Evolutionary conservation across 2,888 invertebrate species (phyloP), one percentile per base, ranked within the genome.

Genomic region (Drosophila demipolita): DNA sequence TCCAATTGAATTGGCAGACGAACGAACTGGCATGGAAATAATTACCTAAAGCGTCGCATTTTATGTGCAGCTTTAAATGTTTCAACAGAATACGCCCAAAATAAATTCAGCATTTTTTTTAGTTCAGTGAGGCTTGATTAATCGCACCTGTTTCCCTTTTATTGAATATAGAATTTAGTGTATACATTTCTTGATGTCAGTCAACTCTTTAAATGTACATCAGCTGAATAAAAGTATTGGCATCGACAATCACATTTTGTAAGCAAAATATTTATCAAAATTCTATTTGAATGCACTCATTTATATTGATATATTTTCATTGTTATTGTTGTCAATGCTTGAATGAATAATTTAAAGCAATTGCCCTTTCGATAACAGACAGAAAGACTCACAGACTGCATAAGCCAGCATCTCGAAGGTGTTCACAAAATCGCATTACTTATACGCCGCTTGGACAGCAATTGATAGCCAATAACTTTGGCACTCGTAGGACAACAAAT

Each of bases 21-120:
- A 65, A 78, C 67, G 53, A 65, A 75, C 62, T 80, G 79, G 66
- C 63, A 72, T 79, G 80, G 73, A 72, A 82, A 87, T 82, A 82
- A 84, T 85, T 78, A 84, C 66, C 80, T 59, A 73, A 79, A 74
- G 79, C 82, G 40, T 50, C 52, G 20, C 40, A 5, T 38, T 66
- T 64, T 3, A 48, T 48, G 48, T 48, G 12, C 17, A 38, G 26
- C 54, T 66, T 74, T 49, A 40, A 50, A 12, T 36, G 17, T 11
- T 12, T n/a, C 12, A 57, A n/a, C 17, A 1, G 26, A 29, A 11
- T n/a, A n/a, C 15, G 17, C n/a, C 15, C 8, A 26, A 48, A 45
- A 23, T 36, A 15, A 33, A 53, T 5, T 11, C 29, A n/a, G 11
- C 17, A 8, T 8, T 15, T 15, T 15, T 20, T 23, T 29, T 20